Evolutionary conservation across 2,888 invertebrate genomes (phyloP).

Genomic region (Saturnia pavonia): DNA sequence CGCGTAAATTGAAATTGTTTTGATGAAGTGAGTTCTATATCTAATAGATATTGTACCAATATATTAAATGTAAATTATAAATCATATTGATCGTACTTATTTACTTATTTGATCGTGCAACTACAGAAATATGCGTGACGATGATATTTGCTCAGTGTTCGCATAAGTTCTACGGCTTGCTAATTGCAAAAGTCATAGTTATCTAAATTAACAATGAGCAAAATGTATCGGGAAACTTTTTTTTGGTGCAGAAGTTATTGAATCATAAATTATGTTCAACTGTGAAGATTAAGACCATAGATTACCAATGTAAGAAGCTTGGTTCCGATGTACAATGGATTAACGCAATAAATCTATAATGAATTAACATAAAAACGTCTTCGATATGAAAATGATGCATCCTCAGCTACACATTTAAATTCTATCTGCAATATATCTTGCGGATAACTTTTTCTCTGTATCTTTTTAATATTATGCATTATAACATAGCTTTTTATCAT

Average conservation of each 20-base stretch:
- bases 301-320: neutral
- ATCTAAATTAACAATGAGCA: neutral
- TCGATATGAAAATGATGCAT: no score
- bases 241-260: neutral
- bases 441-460: no score
- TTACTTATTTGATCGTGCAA: no score
- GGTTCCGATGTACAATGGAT: neutral
- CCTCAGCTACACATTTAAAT: no score
- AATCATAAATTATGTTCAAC: no score
- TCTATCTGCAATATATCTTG: no score
- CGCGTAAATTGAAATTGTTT: slow-evolving; percentile 11
- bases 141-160: no score
- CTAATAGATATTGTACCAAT: neutral
- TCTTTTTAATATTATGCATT: no score
- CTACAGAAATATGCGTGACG: no score
- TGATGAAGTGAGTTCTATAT: slow-evolving; percentile 4
- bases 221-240: neutral
- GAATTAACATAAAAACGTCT: no score
- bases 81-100: neutral
- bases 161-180: neutral
- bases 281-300: neutral
- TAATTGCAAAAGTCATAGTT: neutral
- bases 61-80: neutral
- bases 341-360: no score
- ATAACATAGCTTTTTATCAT: no score